Percentiles rank a stretch among this genome's conserved stretches.
These are phyloP conservation scores for Malurus leucopterus DNA, from an alignment of 2,797 vertebrate genomes.

Conservation along the genomic window DNA sequence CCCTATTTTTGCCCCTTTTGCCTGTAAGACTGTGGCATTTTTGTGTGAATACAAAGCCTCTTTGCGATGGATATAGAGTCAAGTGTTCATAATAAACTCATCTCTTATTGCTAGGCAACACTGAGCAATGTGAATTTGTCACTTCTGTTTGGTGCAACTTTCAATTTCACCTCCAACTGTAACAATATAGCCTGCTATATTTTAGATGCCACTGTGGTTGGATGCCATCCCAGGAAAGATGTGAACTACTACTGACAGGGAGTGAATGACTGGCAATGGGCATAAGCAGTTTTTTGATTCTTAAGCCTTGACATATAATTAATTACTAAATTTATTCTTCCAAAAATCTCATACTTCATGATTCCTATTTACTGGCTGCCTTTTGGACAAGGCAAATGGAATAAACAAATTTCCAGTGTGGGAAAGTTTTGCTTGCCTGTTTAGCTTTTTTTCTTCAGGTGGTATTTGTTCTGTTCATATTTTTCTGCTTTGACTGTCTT, in stretches of 20 bases:
- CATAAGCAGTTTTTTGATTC: conserved; percentile 76
- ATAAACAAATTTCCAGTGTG: conserved; percentile 29
- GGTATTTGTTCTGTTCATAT: background rate
- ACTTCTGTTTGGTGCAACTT: conserved; percentile 80
- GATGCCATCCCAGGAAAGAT: conserved; percentile 80
- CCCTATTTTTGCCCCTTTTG: conserved; percentile 35
- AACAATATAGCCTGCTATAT: conserved; percentile 79
- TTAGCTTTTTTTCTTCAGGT: background rate
- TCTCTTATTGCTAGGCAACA: conserved; percentile 81
- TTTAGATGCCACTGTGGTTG: conserved; percentile 80
- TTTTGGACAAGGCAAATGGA: conserved; percentile 55
- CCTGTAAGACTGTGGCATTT: conserved; percentile 33
- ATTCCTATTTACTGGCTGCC: conserved; percentile 61
- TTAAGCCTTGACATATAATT: conserved; percentile 74
- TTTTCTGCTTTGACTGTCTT: background rate
- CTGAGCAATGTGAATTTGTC: conserved; percentile 79
- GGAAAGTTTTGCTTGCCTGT: conserved; percentile 5
- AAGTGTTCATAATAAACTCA: conserved; percentile 69
- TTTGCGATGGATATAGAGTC: conserved; percentile 63
- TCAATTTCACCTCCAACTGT: conserved; percentile 81
- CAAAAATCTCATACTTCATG: conserved; percentile 53
- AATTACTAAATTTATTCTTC: conserved; percentile 75
- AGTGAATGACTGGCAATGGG: conserved; percentile 79
- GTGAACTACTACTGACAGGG: conserved; percentile 79
- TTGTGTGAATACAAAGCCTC: conserved; percentile 53